Base-by-base conservation (phyloP, 2,888 invertebrate species). In the Chloroclysta siterata region DNA sequence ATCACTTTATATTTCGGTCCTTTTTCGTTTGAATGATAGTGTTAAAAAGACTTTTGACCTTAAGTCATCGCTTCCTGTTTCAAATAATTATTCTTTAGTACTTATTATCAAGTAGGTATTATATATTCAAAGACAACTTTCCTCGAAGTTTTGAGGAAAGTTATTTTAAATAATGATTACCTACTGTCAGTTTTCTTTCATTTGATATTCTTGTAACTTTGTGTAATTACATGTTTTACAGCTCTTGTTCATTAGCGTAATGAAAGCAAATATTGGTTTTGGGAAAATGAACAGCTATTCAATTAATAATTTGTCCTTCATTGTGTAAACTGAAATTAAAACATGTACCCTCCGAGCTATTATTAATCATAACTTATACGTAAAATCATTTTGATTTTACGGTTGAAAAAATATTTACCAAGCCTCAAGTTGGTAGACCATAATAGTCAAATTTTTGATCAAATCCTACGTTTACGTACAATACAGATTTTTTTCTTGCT, bases 1-100 rank as follows among this genome's bases (percentile, higher is more conserved):
- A 82, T 84, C 81, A 83, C 81, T 78, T 77, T 66, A 72, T 74
- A 75, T 73, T 72, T 75, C 66, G 57, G 57, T 71, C 72, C 72
- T 70, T 75, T 74, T 56, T 63, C 63, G 62, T 55, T 68, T 62
- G 68, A 68, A 36, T 57, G 74, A 64, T 62, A 68, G 72, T 78
- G 74, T 72, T 76, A 69, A 74, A 73, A 60, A 54, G 68, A 71
- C 73, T 67, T 76, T 60, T 76, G 76, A 79, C 76, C 72, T 65
- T 46, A 64, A 53, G 60, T 66, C 62, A 58, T 66, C 57, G 68
- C 68, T 82, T 80, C 78, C 78, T 22, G 78, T 66, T 51, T 59
- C 28, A 57, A 39, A 22, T 33, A 33, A 1, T 33, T 33, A 5
- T 33, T 8, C 8, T 33, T 8, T 33, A 1, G 1, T 33, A 33